Evolutionary conservation across 1,140 invertebrate genomes (phyloP).

Genomic region (Pseudomyrmex flavicornis): DNA sequence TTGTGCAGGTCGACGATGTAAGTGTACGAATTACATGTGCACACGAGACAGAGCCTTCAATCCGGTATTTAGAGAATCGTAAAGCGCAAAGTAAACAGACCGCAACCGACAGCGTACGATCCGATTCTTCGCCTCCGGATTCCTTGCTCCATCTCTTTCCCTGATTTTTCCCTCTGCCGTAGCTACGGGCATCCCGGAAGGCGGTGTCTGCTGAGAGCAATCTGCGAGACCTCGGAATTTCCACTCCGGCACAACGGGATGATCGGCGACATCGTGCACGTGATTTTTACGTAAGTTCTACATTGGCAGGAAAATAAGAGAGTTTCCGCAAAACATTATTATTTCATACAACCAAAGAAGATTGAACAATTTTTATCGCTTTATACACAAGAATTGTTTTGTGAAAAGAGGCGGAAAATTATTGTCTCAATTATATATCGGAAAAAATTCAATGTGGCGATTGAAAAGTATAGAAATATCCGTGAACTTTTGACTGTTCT

Average conservation of each 20-base stretch:
- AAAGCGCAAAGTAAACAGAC: slow-evolving; percentile 45
- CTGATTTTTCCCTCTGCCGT: slow-evolving; percentile 54
- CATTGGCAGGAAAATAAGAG: not conserved
- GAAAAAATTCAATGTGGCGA: too few species aligned
- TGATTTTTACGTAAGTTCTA: slow-evolving; percentile 83
- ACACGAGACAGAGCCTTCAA: slow-evolving; percentile 15
- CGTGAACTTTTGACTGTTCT: slow-evolving; percentile 1
- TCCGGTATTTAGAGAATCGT: slow-evolving; percentile 59
- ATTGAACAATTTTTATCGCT: too few species aligned
- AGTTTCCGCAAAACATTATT: too few species aligned
- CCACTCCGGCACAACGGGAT: slow-evolving; percentile 82
- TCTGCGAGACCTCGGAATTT: slow-evolving; percentile 82
- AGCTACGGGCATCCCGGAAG: slow-evolving; percentile 80
- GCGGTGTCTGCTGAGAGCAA: slow-evolving; percentile 82
- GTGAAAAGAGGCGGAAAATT: too few species aligned
- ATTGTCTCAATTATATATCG: too few species aligned
- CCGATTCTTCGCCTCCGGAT: not conserved
- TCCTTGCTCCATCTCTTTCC: not conserved
- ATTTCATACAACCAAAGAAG: too few species aligned
- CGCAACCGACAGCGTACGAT: slow-evolving; percentile 20
- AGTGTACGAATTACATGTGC: slow-evolving; percentile 52
- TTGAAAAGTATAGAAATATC: not conserved
- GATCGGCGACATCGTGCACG: slow-evolving; percentile 83
- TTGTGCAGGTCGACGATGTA: slow-evolving; percentile 14
- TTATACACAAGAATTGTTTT: too few species aligned